Evolutionary conservation across 2,113 vertebrate genomes (phyloP), one percentile per base, ranked within the genome.

Genomic region (Marmota monax): DNA sequence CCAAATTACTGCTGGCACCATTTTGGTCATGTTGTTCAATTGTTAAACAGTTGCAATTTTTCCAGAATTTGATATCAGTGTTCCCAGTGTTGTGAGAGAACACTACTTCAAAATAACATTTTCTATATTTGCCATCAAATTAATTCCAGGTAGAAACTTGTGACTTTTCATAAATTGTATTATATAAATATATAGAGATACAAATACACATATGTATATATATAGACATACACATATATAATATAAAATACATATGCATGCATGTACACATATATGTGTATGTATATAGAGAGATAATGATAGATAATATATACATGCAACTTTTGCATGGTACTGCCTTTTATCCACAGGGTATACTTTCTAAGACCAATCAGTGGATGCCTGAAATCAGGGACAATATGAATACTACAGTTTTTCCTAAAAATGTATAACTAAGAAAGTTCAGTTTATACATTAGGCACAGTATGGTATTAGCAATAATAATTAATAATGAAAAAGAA

Each of bases 61-160:
- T 72, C 45, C 18, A 73, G 7, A 93, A 56, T 94, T 58, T 69
- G 14, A 8, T 72, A 63, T 84, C 20, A 61, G 16, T 84, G 42
- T 84, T 67, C 12, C 89, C 6, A 14, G 2, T 89, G n/a, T 48
- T 82, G 12, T 73, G 70, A 12, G 8, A 83, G 17, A 17, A 32
- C 1, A 89, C 3, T 63, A 65, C n/a, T 83, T 82, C 22, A 51
- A 87, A 76, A 10, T 37, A 53, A 58, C 4, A 70, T 56, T 92
- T 58, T 95, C 34, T 94, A 17, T n/a, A 74, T 72, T 78, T 84
- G 16, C 65, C 22, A 90, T 1, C 9, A 69, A 90, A 67, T 84
- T 27, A 83, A 86, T 73, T 1, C 27, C 34, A 74, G 16, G 1
- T 7, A 42, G 22, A 74, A 92, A 94, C 92, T 65, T 90, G 32